Base-by-base conservation (phyloP, 2,113 vertebrate genomes). In the Apistogramma diplotaenia region DNA sequence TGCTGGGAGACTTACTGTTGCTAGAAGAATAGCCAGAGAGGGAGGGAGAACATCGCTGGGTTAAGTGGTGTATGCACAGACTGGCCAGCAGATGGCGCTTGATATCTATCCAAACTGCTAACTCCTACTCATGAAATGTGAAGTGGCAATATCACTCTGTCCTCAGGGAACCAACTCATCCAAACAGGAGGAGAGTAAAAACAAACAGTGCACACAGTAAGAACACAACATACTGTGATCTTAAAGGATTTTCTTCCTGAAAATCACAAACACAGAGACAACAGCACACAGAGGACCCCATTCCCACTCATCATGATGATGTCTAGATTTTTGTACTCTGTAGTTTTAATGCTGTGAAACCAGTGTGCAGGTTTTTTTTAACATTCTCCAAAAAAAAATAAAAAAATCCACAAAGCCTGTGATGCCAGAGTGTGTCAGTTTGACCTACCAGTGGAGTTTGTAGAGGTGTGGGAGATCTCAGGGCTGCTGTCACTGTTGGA, bases 381-480 rank as follows among this genome's bases (percentile, higher is more conserved):
- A 29, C 8, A 9, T 29, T 67, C 40, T 27, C 15, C 49, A 27
- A 46, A 15, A 65, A 67, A 75, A 57, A 18, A 15, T 57, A 27
- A 46, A 15, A 65, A 67, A 75, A 57, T 21, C 19, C 16, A 56
- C 46, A 61, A 35, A 55, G 40, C 16, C 13, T 56, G 11, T 40
- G 21, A 43, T 8, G 8, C 0, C 19, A 53, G 31, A 31, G 51
- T 67, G 23, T 46, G 40, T 67, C 13, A 54, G 8, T 16, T 49
- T 19, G 59, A 85, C 90, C 33, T 96, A 99, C 98, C 96, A 85
- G 98, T 98, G 94, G 97, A 97, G 1, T 96, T 97, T 83, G 97
- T 96, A 88, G 97, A 97, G 85, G 96, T 96, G 95, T 99, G 98
- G 61, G 96, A 96, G 94, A 97, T 96, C 90, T 99, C 98, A 46